Evolutionary conservation across 2,113 vertebrate genomes (phyloP), one percentile per base, ranked within the genome.

Genomic region (Thryonomys swinderianus): DNA sequence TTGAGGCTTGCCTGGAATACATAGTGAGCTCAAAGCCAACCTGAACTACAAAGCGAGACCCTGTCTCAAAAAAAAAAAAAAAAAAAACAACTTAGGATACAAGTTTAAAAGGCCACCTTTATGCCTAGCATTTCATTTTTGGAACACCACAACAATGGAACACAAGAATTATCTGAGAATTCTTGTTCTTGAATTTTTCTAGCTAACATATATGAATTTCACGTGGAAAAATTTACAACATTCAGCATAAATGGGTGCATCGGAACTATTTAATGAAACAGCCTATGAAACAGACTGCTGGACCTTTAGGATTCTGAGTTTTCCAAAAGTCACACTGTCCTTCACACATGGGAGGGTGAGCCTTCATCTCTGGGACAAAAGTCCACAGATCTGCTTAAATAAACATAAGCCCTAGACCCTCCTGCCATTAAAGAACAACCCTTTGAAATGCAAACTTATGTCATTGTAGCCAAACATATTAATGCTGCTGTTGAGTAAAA

Each of bases 401-500:
- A 48, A 51, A 16, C 4, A 11, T 2, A 74, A 62, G 40, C 16
- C 78, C 16, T 62, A 51, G n/a, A 73, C 14, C 37, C 25, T 73
- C 62, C 53, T 42, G 21, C 25, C 51, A 2, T 51, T 67, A 48
- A 42, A 88, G 61, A 88, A 80, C 27, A 66, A 85, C 37, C 37
- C 57, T 93, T 85, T 93, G 90, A 88, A 76, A 91, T 32, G 25
- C 66, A 91, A 80, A 42, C 71, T 48, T 34, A 45, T 9, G 51
- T 42, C 27, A 51, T 71, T 86, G 53, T 53, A 34, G 27, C 40
- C 66, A 90, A 88, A 91, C 53, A 37, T 9, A 25, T 55, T 66
- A 82, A 57, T 86, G 42, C 30, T 74, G n/a, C n/a, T 55, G 20
- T 8, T 83, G 23, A 93, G 27, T 66, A 80, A 93, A 89, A 90